A percentile compares a stretch with the other conserved stretches of the same genome.
Evolutionary conservation across 2,113 vertebrate species (phyloP).

Genomic region (Pygoscelis antarcticus): DNA sequence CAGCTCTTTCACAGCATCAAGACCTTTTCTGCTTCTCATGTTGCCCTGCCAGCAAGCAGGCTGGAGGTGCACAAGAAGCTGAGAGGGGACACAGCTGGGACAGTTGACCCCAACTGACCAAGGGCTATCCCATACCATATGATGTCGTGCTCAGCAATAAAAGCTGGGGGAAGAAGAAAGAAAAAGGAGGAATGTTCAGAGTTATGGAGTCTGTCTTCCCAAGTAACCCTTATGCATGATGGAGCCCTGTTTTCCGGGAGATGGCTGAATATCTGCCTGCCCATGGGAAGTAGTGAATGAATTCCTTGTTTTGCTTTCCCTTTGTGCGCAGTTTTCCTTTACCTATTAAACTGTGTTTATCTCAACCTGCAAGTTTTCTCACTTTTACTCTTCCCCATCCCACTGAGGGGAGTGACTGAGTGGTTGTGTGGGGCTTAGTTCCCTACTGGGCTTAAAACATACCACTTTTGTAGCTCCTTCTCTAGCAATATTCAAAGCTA

Average conservation of each 20-base stretch:
- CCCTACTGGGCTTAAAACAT: not conserved
- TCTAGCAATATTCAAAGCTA: not conserved
- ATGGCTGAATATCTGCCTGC: not conserved
- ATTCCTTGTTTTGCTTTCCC: not conserved
- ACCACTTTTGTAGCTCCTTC: not conserved
- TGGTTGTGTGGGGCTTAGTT: not conserved
- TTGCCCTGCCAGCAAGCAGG: not conserved
- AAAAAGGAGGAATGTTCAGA: not conserved
- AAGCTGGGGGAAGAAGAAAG: not conserved
- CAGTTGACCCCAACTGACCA: no score
- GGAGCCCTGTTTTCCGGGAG: not conserved
- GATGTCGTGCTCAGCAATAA: not conserved
- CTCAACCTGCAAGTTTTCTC: not conserved
- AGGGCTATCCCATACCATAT: not conserved
- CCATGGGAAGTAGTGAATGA: not conserved
- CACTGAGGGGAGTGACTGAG: not conserved
- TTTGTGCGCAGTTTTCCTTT: not conserved
- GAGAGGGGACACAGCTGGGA: not conserved
- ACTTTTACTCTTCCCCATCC: not conserved
- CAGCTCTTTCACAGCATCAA: not conserved
- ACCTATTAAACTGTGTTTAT: not conserved
- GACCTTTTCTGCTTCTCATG: not conserved
- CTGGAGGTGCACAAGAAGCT: not conserved
- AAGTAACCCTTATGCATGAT: accelerated
- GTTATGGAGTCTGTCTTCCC: not conserved